These are phyloP conservation scores for Osmoderma eremita DNA, from an alignment of 2,888 invertebrate genomes.

Conservation along the genomic window DNA sequence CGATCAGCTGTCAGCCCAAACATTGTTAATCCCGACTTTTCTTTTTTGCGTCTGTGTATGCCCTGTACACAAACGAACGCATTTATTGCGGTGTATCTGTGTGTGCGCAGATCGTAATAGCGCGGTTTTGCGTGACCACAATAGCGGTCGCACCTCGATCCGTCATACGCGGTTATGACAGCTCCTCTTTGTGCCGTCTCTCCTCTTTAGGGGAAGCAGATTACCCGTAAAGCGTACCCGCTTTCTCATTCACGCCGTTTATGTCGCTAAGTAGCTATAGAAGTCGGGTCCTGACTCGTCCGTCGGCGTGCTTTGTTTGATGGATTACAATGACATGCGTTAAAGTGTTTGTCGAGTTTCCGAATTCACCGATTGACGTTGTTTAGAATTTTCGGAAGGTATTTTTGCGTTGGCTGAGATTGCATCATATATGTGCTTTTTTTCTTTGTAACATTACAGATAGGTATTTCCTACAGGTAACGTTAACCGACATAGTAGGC, in stretches of 20 bases:
- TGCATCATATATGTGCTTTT: too few relatives aligned
- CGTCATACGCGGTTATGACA: slow-evolving; percentile 59
- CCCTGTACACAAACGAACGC: neutral
- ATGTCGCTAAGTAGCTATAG: slow-evolving; percentile 48
- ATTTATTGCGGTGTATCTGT: too few relatives aligned
- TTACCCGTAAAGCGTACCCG: slow-evolving; percentile 51
- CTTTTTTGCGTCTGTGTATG: neutral
- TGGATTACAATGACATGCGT: slow-evolving; percentile 57
- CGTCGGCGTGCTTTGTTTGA: slow-evolving; percentile 50
- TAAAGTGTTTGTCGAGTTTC: slow-evolving; percentile 57
- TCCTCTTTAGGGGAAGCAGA: slow-evolving; percentile 50
- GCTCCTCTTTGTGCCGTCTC: slow-evolving; percentile 54
- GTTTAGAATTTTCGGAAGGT: too few relatives aligned
- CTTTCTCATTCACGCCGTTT: slow-evolving; percentile 32
- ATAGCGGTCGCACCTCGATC: slow-evolving; percentile 50
- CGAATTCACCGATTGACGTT: slow-evolving; percentile 49
- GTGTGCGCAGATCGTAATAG: too few relatives aligned
- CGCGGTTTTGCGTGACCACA: neutral
- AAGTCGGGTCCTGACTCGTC: slow-evolving; percentile 40
- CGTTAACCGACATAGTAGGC: too few relatives aligned
- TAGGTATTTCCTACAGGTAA: too few relatives aligned
- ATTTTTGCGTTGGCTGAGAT: too few relatives aligned
- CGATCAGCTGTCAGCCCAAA: slow-evolving; percentile 3
- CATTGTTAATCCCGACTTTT: slow-evolving; percentile 15
- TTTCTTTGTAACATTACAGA: too few relatives aligned